Evolutionary conservation across 2,113 vertebrate species (phyloP), one percentile per base, ranked within the genome.

Genomic region (Eurystomus gularis): DNA sequence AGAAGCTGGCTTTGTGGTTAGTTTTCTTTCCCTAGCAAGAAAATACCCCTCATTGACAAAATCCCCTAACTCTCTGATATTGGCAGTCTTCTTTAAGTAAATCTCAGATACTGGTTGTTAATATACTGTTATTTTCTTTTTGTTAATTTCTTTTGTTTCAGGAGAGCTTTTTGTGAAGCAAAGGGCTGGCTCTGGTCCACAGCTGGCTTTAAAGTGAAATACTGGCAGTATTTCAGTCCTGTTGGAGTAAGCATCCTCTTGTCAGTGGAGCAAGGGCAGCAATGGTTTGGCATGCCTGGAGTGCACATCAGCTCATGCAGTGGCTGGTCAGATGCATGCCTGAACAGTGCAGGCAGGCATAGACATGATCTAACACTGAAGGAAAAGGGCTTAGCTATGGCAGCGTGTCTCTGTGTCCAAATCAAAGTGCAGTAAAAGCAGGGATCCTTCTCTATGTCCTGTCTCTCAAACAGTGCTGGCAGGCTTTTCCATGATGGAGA

Each of bases 231-330:
- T 66, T 82, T 72, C 23, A 49, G 31, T 46, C 39, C 31, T 2
- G 1, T 16, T 83, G 31, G 5, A 68, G 33, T 86, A 70, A 61
- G 11, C 44, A 23, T 84, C 24, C 24, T 68, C 35, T 76, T 84
- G 33, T 42, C 20, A 28, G 24, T 68, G 37, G 51, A 89, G 29
- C 37, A 81, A 68, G 25, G 19, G 35, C 37, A 72, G 51, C 40
- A 52, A 6, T 70, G 28, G 16, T 85, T 86, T 92, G 69, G 8
- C 31, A 6, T 29, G 57, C 20, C 29, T 3, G 7, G 25, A 14
- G 25, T 69, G 29, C 29, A 9, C 42, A 40, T 28, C n/a, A 60
- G 23, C 28, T 73, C 0, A 0, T 71, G 35, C 35, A 28, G 18
- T 28, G 65, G 49, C 49, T 60, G 42, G 24, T 57, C 55, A 51